A percentile compares a stretch with the other conserved stretches of the same genome.
phyloP scores from a whole-genome alignment of 2,797 vertebrate genomes.

The Anas flavirostris region DNA sequence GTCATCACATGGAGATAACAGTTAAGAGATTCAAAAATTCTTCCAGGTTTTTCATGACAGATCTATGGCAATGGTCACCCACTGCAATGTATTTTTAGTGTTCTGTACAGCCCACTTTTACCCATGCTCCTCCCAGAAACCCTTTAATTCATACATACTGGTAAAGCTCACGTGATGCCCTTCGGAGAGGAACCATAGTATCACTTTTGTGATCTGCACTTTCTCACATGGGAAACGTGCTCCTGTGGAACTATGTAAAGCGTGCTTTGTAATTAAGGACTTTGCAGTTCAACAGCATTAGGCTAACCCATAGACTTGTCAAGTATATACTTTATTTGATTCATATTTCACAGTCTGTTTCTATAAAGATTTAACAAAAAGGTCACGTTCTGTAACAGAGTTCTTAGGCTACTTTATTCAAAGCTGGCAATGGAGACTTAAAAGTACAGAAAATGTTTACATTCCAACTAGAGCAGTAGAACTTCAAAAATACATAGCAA shows the following conservation, averaged over 20 bases:
- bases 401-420: conserved; percentile 59
- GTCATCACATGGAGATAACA: conserved; percentile 9
- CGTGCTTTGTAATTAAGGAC: background rate
- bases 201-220: background rate
- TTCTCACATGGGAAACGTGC: background rate
- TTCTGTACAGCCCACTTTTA: background rate
- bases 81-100: background rate
- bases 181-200: conserved; percentile 9
- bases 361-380: conserved; percentile 76
- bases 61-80: conserved; percentile 45
- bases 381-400: conserved; percentile 67
- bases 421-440: conserved; percentile 52
- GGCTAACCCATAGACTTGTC: conserved; percentile 34
- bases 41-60: conserved; percentile 43
- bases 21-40: conserved; percentile 8
- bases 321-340: conserved; percentile 77
- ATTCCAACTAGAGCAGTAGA: conserved; percentile 53
- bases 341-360: conserved; percentile 76
- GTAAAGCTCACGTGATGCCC: background rate
- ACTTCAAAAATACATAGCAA: conserved; percentile 50
- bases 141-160: conserved; percentile 30
- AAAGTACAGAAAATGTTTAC: conserved; percentile 62
- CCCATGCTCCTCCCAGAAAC: background rate
- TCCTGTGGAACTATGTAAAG: background rate
- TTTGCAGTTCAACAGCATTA: conserved; percentile 17